Base-by-base conservation (phyloP, 2,113 vertebrate species). In the Phrynocephalus versicolor region DNA sequence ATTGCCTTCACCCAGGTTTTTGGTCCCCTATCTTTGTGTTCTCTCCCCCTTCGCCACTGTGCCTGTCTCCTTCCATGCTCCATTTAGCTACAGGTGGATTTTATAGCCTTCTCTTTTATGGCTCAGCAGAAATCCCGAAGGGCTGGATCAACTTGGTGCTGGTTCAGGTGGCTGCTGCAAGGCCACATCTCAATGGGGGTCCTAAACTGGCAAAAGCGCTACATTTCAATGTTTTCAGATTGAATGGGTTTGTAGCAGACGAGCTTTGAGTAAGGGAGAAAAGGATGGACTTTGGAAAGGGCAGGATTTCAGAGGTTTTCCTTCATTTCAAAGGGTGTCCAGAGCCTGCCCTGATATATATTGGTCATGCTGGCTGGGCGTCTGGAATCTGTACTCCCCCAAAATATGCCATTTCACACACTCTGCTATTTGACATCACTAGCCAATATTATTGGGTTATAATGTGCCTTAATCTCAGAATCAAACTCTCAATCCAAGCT, bases 1-100 rank as follows among this genome's bases (percentile, higher is more conserved):
- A 5, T 84, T 88, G 89, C 89, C 55, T 90, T 92, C 90, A 89
- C 87, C 87, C 89, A 88, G 83, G 74, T 60, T 79, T 86, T 80
- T 79, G 33, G 89, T 88, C 85, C 75, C 84, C 51, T 85, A 83
- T 75, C 89, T 92, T 93, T 93, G 90, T 89, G 91, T 91, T 90
- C 10, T 85, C 21, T 19, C 16, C 19, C 60, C 27, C 64, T 9
- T 10, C 45, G 10, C 45, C 45, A 5, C 10, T 51, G 45, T 51
- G 45, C 45, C 45, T 51, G 45, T 10, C 45, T 51, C 45, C 10
- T 67, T 67, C 64, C 27, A 51, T 55, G 73, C 64, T 72, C 86
- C 89, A 5, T 92, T 94, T 88, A 94, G 82, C 78, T 9, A 75
- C 65, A 37, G 0, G 88, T 91, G 87, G 78, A n/a, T 91, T 27